Conservation (phyloP, 1,140 invertebrate genomes). For the Neodiprion lecontei region DNA sequence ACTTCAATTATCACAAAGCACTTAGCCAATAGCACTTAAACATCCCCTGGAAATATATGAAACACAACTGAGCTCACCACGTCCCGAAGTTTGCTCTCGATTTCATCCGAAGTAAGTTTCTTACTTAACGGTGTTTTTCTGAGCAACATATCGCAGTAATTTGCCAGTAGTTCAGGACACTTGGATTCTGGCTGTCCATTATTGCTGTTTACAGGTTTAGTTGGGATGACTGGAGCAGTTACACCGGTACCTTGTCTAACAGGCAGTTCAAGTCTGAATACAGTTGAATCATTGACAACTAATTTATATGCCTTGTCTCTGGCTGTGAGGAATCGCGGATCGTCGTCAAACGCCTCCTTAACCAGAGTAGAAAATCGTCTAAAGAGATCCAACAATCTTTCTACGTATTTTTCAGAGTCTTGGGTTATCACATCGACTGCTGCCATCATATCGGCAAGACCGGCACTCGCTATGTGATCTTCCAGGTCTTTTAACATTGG, state of each 20-base stretch:
- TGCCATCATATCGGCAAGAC: slow-evolving; percentile 96
- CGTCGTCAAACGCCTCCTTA: slow-evolving; percentile 94
- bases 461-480: slow-evolving; percentile 91
- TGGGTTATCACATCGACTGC: slow-evolving; percentile 95
- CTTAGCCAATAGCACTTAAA: not conserved
- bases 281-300: slow-evolving; percentile 98
- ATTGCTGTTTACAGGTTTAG: slow-evolving; percentile 53
- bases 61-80: slow-evolving; percentile 69
- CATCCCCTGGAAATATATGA: slow-evolving; percentile 8
- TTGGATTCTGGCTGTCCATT: slow-evolving; percentile 85
- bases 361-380: slow-evolving; percentile 91
- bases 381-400: slow-evolving; percentile 92
- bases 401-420: slow-evolving; percentile 99
- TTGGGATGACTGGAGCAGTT: slow-evolving; percentile 45
- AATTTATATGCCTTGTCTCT: slow-evolving; percentile 98
- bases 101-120: slow-evolving; percentile 96
- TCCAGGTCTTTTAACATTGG: slow-evolving; percentile 93
- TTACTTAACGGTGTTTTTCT: slow-evolving; percentile 96
- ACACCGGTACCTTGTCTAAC: slow-evolving; percentile 64
- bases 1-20: not conserved
- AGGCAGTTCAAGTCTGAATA: slow-evolving; percentile 86
- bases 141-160: slow-evolving; percentile 99
- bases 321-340: slow-evolving; percentile 96
- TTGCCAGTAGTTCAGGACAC: slow-evolving; percentile 97
- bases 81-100: slow-evolving; percentile 91